Base-by-base conservation (phyloP, 2,113 vertebrate species). In the Thunnus maccoyii region DNA sequence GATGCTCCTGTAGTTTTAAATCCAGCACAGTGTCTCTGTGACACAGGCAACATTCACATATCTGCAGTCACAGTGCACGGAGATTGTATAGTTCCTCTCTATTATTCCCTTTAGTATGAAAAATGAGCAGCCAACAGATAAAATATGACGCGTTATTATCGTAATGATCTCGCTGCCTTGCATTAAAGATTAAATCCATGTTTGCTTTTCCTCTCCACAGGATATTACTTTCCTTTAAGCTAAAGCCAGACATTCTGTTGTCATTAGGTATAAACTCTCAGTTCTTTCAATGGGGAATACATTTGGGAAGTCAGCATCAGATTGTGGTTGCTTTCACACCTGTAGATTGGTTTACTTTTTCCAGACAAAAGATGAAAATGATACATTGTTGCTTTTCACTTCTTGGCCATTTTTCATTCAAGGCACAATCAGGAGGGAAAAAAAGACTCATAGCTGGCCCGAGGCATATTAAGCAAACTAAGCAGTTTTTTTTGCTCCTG, bases 121-220 rank as follows among this genome's bases (percentile, higher is more conserved):
- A 89, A 92, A 87, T 78, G 76, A 88, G 80, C 80, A 71, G 84
- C 73, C 82, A 75, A 87, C 77, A 65, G 71, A 83, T 81, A 84
- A 79, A 80, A 85, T 83, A 83, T 86, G 78, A 91, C 73, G 50
- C 62, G 58, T 81, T 87, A 81, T 80, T 81, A 73, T 77, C 25
- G 7, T 86, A 90, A 87, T 88, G 67, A 91, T 87, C 77, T 27
- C 32, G 36, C 54, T 30, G 78, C 76, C 67, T 72, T 54, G 72
- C 50, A 18, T 75, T 81, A 60, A 81, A 89, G 83, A 92, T 91
- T 84, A 87, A 84, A 92, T 86, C 79, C 84, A 88, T 89, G 83
- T 90, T 90, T 92, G 72, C 73, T 73, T 86, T 91, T 82, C 68
- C 71, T 80, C 71, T 66, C 67, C 51, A 25, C 70, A 82, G 74